Percentiles rank a stretch among this genome's conserved stretches.
These are phyloP conservation scores for Syngnathus typhle DNA, from an alignment of 2,113 vertebrate genomes.

Conservation along the genomic window DNA sequence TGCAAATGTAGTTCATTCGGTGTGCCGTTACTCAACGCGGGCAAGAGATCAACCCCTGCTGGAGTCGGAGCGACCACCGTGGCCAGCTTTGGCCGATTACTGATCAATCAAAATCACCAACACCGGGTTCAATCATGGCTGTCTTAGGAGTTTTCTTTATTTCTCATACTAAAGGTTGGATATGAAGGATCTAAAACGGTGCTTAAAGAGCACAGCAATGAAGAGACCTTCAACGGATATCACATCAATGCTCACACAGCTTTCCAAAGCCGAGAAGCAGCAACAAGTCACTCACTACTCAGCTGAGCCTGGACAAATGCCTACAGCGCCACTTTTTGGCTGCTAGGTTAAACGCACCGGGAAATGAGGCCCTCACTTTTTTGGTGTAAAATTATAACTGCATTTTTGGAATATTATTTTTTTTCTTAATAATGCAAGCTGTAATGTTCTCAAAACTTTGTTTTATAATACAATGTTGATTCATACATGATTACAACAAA, in stretches of 20 bases:
- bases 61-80: not conserved
- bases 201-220: too few relatives aligned
- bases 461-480: too few relatives aligned
- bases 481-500: too few relatives aligned
- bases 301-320: conserved; percentile 30
- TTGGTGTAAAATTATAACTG: not conserved
- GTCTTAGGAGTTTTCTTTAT: too few relatives aligned
- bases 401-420: not conserved
- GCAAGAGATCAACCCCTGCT: conserved; percentile 38
- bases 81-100: conserved; percentile 11
- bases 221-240: not conserved
- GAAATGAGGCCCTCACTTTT: not conserved
- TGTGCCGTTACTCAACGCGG: conserved; percentile 38
- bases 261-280: not conserved
- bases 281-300: not conserved
- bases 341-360: conserved; percentile 11
- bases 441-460: too few relatives aligned
- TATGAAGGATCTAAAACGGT: too few relatives aligned
- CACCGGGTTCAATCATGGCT: too few relatives aligned
- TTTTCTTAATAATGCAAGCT: not conserved
- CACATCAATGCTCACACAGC: not conserved
- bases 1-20: conserved; percentile 35
- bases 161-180: too few relatives aligned
- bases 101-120: conserved; percentile 5
- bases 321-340: conserved; percentile 66